phyloP scores from a whole-genome alignment of 2,113 vertebrate species.

The Lagopus muta region DNA sequence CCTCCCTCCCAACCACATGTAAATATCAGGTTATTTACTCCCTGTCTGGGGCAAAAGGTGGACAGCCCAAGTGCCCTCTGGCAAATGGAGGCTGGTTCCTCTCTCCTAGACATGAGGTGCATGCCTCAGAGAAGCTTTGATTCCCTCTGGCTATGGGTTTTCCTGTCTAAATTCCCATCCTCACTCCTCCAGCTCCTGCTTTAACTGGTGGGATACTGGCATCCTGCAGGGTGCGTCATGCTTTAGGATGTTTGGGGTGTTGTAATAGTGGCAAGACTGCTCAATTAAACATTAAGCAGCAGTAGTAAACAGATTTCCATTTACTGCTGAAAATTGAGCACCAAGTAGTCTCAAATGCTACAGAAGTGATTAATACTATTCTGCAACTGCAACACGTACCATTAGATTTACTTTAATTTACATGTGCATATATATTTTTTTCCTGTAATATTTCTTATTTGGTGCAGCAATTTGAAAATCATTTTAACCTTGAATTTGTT shows the following conservation, averaged over 20 bases:
- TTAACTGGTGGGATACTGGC: background rate
- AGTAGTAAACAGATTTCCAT: background rate
- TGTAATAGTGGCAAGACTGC: no score
- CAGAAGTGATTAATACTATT: background rate
- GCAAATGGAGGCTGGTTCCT: background rate
- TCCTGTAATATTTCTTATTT: background rate
- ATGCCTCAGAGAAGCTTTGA: background rate
- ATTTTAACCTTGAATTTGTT: slow-evolving; percentile 23
- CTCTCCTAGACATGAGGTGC: fast-evolving
- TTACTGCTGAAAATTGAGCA: background rate
- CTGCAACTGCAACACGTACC: background rate
- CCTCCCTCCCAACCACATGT: background rate
- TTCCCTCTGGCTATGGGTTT: fast-evolving
- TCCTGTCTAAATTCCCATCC: background rate
- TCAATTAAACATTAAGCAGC: background rate
- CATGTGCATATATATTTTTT: background rate
- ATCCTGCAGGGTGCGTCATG: background rate
- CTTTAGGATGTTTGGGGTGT: background rate
- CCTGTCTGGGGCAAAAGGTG: background rate
- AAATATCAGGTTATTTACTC: background rate
- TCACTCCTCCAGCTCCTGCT: background rate
- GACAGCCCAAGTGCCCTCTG: background rate
- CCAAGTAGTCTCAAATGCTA: background rate
- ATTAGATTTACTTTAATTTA: background rate
- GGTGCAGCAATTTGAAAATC: fast-evolving